These are phyloP conservation scores for Apteryx mantelli DNA, from an alignment of 2,113 vertebrate species.

Conservation along the genomic window DNA sequence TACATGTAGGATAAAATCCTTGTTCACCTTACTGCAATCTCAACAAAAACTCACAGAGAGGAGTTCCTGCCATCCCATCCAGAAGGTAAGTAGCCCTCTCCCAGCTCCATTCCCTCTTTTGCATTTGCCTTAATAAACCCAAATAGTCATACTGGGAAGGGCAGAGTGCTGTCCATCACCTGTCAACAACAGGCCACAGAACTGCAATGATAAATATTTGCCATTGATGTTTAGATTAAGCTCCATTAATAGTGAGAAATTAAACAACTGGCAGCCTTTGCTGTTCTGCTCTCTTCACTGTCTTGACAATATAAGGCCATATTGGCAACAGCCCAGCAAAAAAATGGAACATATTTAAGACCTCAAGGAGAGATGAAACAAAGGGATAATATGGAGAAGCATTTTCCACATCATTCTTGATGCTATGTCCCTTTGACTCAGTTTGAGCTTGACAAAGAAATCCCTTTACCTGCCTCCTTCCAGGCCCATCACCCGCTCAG, in stretches of 20 bases:
- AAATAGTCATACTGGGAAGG: neutral
- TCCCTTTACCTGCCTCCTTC: neutral
- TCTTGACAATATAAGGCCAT: neutral
- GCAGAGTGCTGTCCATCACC: neutral
- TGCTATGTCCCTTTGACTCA: neutral
- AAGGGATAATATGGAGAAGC: neutral
- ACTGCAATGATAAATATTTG: conserved; percentile 33
- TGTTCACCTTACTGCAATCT: neutral
- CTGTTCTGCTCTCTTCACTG: neutral
- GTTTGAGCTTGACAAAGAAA: neutral
- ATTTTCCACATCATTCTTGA: neutral
- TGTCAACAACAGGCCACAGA: neutral
- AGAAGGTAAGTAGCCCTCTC: neutral
- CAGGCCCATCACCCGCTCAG: neutral
- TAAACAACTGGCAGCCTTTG: neutral
- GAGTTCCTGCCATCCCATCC: neutral
- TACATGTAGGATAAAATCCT: neutral
- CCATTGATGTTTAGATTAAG: neutral
- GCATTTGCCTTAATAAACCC: neutral
- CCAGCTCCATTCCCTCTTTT: neutral
- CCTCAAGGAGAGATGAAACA: neutral
- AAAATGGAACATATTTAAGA: neutral
- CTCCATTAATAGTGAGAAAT: conserved; percentile 30
- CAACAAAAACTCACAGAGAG: neutral
- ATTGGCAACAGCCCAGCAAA: neutral